Evolutionary conservation across 2,888 invertebrate genomes (phyloP).

Genomic region (Caenorhabditis parvicauda): DNA sequence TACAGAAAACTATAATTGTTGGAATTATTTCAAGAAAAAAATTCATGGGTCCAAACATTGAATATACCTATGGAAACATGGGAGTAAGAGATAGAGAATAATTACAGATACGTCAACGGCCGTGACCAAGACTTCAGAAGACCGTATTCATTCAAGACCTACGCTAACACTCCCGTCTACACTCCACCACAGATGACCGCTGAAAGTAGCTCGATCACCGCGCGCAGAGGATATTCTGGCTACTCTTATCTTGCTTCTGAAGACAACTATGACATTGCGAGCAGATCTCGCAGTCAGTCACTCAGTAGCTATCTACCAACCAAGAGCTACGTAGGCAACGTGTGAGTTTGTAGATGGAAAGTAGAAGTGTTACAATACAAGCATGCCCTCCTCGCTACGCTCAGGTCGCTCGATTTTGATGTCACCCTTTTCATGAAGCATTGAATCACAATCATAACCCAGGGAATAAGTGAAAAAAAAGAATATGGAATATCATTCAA

Average conservation of each 20-base stretch:
- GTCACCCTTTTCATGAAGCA: too few species aligned
- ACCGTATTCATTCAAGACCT: constrained; percentile 55
- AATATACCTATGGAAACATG: neutral
- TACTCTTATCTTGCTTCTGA: constrained; percentile 52
- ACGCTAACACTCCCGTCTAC: constrained; percentile 38
- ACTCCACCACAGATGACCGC: constrained; percentile 56
- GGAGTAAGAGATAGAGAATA: neutral
- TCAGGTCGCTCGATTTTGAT: too few species aligned
- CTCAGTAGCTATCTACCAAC: constrained; percentile 33
- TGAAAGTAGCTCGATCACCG: constrained; percentile 42
- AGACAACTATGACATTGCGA: constrained; percentile 53
- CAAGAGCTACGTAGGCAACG: constrained; percentile 27
- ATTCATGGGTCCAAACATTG: too few species aligned
- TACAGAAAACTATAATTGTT: too few species aligned
- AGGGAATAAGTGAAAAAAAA: too few species aligned
- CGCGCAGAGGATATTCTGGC: constrained; percentile 52
- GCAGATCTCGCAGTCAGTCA: constrained; percentile 44
- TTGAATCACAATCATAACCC: too few species aligned
- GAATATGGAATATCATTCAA: too few species aligned
- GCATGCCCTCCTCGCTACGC: too few species aligned
- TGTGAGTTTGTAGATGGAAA: constrained; percentile 10
- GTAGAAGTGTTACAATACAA: too few species aligned
- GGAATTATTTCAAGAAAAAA: too few species aligned
- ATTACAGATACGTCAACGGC: constrained; percentile 57
- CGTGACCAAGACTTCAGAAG: constrained; percentile 53